Base-by-base conservation (phyloP, 2,797 vertebrate genomes). In the Chelonia mydas region DNA sequence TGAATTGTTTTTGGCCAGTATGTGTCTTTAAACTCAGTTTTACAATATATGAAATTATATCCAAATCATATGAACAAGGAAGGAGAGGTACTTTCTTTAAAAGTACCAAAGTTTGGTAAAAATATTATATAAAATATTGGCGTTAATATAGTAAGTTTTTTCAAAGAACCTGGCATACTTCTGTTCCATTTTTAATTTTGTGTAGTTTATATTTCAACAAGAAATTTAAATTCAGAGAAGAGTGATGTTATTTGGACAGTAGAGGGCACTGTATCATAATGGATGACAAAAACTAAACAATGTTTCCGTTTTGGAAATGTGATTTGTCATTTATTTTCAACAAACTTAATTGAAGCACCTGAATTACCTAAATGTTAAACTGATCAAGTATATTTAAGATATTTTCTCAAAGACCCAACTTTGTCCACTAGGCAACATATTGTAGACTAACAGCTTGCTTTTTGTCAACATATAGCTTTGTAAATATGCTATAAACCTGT, bases 231-330 rank as follows among this genome's bases (percentile, higher is more conserved):
- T 49, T 8, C 12, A 49, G 74, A 31, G 27, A 77, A 27, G 45
- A 74, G 2, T 93, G 84, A 94, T 37, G 31, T 10, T 0, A 2
- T 65, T 92, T 96, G 93, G 41, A 94, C 97, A 93, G 95, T 88
- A 94, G 97, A 97, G 97, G 97, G 97, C 97, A 95, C 92, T 97
- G 37, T 78, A 4, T 55, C 47, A 89, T 94, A 97, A 96, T 27
- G 1, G 47, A 90, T 0, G 68, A 53, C 37, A 55, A 6, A 28
- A 53, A 85, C 8, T 83, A 74, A 65, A 11, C 78, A 15, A 10
- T 0, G 0, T 55, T 93, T 59, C 72, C 23, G 37, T 68, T 93
- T 92, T 90, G 7, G 2, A 92, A 92, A 90, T 82, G 72, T 0
- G 7, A 87, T 93, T 91, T 84, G 81, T 90, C 81, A 72, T 93